A percentile compares a stretch with the other conserved stretches of the same genome.
phyloP scores from a whole-genome alignment of 2,113 vertebrate genomes.

The Ptychochromis oligacanthus region DNA sequence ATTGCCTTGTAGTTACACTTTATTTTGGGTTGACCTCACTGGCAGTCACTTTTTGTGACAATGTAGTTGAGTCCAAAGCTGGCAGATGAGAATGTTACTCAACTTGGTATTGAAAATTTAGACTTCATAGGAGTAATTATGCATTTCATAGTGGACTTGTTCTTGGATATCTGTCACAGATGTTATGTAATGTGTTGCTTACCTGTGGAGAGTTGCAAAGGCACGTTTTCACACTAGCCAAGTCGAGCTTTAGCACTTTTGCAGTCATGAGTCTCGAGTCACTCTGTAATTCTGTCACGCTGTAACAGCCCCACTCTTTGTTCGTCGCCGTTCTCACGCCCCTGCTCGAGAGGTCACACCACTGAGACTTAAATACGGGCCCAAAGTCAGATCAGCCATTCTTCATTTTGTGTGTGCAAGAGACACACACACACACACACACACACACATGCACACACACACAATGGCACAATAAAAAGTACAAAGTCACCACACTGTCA shows the following conservation, averaged over 20 bases:
- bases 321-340: slow-evolving; percentile 72
- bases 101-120: not conserved
- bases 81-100: not conserved
- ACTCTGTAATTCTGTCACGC: slow-evolving; percentile 75
- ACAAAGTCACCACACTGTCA: not conserved
- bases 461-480: not conserved
- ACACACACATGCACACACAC: not conserved
- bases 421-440: not conserved
- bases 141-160: not conserved
- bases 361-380: slow-evolving; percentile 40
- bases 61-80: not conserved
- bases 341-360: slow-evolving; percentile 65
- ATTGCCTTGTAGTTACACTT: not conserved
- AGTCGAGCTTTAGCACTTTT: slow-evolving; percentile 47
- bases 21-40: not conserved
- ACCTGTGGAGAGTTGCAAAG: slow-evolving; percentile 39
- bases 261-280: slow-evolving; percentile 55
- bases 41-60: not conserved
- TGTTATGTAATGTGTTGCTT: not conserved
- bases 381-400: slow-evolving; percentile 54
- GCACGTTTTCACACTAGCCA: slow-evolving; percentile 39
- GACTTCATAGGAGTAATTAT: not conserved
- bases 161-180: not conserved
- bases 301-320: slow-evolving; percentile 65
- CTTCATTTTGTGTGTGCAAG: slow-evolving; percentile 10